A percentile compares a stretch with the other conserved stretches of the same genome.
phyloP scores from a whole-genome alignment of 2,888 invertebrate genomes.

The Nesidiocoris tenuis region DNA sequence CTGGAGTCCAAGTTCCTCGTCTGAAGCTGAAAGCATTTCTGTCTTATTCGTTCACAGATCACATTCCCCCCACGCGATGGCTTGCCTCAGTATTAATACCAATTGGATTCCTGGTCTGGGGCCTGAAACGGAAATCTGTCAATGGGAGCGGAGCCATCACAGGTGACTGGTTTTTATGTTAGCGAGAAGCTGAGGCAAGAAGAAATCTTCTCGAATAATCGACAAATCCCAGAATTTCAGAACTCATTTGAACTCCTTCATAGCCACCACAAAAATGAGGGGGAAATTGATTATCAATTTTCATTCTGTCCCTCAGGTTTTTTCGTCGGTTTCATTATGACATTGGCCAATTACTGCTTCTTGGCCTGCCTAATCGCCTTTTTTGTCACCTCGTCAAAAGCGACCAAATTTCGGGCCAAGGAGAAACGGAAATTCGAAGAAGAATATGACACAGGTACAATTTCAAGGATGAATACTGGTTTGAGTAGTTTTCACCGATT shows the following conservation, averaged over 20 bases:
- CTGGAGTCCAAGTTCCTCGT: too few relatives aligned
- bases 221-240: background rate
- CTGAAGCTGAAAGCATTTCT: too few relatives aligned
- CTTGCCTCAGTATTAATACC: constrained; percentile 66
- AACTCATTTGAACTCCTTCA: too few relatives aligned
- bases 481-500: too few relatives aligned
- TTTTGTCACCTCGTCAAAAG: constrained; percentile 76
- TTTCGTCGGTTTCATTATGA: constrained; percentile 72
- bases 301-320: too few relatives aligned
- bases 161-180: constrained; percentile 56
- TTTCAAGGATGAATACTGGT: too few relatives aligned
- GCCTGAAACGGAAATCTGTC: constrained; percentile 67
- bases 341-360: constrained; percentile 76
- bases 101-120: constrained; percentile 65
- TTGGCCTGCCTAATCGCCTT: constrained; percentile 70
- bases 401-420: constrained; percentile 71
- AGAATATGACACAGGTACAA: constrained; percentile 79
- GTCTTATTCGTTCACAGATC: constrained; percentile 61
- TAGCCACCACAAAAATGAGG: too few relatives aligned
- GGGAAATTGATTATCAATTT: too few relatives aligned
- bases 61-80: constrained; percentile 66
- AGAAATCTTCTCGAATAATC: too few relatives aligned
- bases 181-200: too few relatives aligned
- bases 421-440: constrained; percentile 69
- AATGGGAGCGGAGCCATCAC: constrained; percentile 69